Evolutionary conservation across 2,888 invertebrate species (phyloP), one percentile per base, ranked within the genome.

Genomic region (Baronia brevicornis): DNA sequence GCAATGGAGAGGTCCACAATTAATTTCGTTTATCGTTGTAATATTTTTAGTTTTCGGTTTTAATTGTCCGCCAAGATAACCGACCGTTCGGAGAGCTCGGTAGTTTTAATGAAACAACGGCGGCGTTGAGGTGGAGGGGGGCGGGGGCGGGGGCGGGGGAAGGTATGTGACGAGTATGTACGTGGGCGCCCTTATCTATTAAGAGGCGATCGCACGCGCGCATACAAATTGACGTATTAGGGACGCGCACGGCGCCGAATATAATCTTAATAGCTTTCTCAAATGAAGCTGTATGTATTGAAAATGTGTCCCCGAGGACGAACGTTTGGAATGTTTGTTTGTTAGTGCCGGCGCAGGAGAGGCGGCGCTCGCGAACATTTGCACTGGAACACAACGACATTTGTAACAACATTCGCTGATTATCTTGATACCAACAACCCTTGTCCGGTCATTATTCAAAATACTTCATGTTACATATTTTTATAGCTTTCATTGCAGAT

Each of bases 191-290:
- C 53, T 60, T 68, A 65, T 68, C 68, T 62, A 52, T 58, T 53
- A 55, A 40, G 62, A 46, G 48, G 54, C 44, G 62, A 58, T 63
- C 74, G 64, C 68, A 64, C 64, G 62, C 59, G 57, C 65, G 75
- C 74, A 74, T 75, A 74, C 70, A 68, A 71, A 77, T 74, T 59
- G 73, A 60, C 54, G 57, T 59, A 74, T 73, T 77, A 72, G 36
- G 55, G 52, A 51, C 58, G 56, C 52, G 51, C 54, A n/a, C n/a
- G 38, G 46, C 46, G 45, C 28, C 56, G 66, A 73, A 70, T 60
- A 59, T 54, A 51, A 69, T 70, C 70, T 68, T 58, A 66, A 70
- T 65, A 51, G 64, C 56, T 55, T 59, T 55, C 59, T 54, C 60
- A 54, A 63, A 75, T 72, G 62, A 72, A 72, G 71, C 61, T 63